phyloP scores from a whole-genome alignment of 2,113 vertebrate genomes.

The cattle (Bos taurus) region ARS-UCD2.0 NC_037356.1:28247501-28248000 shows the following conservation, averaged over 20 bases:
- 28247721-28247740: neutral
- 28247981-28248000: neutral
- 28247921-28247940: neutral
- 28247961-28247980: neutral
- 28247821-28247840: neutral
- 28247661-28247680: neutral
- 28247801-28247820: neutral
- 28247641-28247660: neutral
- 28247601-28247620: neutral
- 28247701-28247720: slow-evolving; percentile 6
- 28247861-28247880: neutral
- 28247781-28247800: neutral
- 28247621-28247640: neutral
- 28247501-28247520: neutral
- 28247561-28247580: neutral
- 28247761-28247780: neutral
- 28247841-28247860: neutral
- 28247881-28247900: neutral
- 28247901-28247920: slow-evolving; percentile 18
- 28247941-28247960: neutral
- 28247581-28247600: neutral
- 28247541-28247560: neutral
- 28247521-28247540: neutral
- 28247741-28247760: neutral
- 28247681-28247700: neutral